Base-by-base conservation (phyloP, 2,888 invertebrate genomes). In the Eupithecia tripunctaria region DNA sequence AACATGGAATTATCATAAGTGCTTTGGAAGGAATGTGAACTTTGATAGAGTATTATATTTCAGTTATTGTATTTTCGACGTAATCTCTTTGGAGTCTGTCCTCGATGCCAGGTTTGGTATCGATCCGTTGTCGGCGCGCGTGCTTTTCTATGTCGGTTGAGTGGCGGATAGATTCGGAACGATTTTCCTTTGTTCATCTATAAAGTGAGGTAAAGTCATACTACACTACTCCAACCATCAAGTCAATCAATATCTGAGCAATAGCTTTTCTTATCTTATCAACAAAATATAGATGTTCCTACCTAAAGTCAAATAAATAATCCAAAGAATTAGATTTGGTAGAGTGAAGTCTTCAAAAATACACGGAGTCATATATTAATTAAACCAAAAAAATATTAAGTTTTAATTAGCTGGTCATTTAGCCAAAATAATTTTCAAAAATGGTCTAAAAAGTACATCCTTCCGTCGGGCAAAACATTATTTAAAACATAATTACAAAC, bases 1-100 rank as follows among this genome's bases (percentile, higher is more conserved):
- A 93, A 93, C 92, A 92, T 91, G 92, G 89, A 92, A 93, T 92
- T 91, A 91, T 91, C 91, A 90, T 90, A 91, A 93, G 93, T 94
- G 94, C 89, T 90, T 90, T 90, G 89, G 70, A 86, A 85, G 88
- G 86, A 89, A 91, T 90, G 88, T 92, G 91, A 91, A 88, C 88
- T 89, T 87, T 91, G 90, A 90, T 88, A 86, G 80, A 87, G 76
- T 80, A 78, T 79, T 78, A 72, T 74, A 73, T 77, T 79, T 75
- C 78, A 78, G 79, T 79, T 76, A 75, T 77, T 71, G 73, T 76
- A 72, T 75, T 76, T 74, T 77, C 65, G 21, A 43, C 59, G 67
- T 75, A 67, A 72, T 75, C 67, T 72, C 29, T 64, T 43, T 64
- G 21, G 69, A 74, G 64, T 69, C 63, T 68, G 69, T 69, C 51